A percentile compares a stretch with the other conserved stretches of the same genome.
phyloP scores from a whole-genome alignment of 2,797 vertebrate species.

The Sebastes miniatus region DNA sequence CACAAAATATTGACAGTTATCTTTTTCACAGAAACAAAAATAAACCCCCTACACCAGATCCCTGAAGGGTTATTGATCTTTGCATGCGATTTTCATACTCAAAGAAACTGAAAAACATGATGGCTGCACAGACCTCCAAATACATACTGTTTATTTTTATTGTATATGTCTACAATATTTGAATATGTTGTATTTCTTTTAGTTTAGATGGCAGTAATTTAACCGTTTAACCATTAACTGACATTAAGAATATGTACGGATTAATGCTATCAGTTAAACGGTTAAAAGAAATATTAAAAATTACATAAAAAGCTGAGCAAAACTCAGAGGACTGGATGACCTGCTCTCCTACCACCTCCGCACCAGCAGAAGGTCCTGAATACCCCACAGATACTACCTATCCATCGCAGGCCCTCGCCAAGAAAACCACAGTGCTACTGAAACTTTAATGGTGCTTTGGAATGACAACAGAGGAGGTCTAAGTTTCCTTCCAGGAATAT shows the following conservation, averaged over 20 bases:
- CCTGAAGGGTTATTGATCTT: neutral
- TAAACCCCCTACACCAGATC: neutral
- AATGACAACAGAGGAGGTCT: constrained; percentile 2
- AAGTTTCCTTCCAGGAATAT: constrained; percentile 31
- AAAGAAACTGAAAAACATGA: neutral
- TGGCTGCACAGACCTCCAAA: neutral
- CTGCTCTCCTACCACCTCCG: neutral
- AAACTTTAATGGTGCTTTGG: constrained; percentile 32
- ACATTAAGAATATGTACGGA: too few relatives aligned
- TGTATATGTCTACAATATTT: too few relatives aligned
- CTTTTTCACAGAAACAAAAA: neutral
- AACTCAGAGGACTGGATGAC: constrained; percentile 1
- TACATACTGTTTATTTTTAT: too few relatives aligned
- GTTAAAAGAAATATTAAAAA: too few relatives aligned
- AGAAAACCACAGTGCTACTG: constrained; percentile 16
- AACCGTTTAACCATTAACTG: too few relatives aligned
- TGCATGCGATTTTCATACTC: neutral
- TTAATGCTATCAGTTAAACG: too few relatives aligned
- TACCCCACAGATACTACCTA: constrained; percentile 6
- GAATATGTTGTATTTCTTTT: too few relatives aligned
- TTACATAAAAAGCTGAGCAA: too few relatives aligned
- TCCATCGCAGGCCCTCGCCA: neutral
- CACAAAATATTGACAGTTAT: neutral
- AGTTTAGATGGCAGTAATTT: too few relatives aligned
- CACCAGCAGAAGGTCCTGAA: neutral